Evolutionary conservation across 2,888 invertebrate genomes (phyloP).

Genomic region (Deladenus siricidicola): DNA sequence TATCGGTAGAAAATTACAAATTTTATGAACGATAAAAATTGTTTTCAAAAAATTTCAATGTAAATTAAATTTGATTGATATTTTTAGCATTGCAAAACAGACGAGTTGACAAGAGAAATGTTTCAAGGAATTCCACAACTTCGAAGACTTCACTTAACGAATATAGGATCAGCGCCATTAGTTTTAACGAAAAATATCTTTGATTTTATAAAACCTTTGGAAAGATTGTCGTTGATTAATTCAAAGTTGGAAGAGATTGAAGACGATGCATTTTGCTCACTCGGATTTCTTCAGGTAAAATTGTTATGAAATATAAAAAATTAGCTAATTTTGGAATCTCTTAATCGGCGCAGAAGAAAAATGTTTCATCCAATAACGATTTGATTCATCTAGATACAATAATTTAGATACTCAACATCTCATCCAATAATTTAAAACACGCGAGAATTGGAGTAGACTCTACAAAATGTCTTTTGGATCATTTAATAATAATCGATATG

Average conservation of each 20-base stretch:
- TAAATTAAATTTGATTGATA: not conserved
- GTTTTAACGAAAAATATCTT: slow-evolving; percentile 6
- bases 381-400: too few species aligned
- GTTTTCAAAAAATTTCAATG: not conserved
- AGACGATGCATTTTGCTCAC: slow-evolving; percentile 14
- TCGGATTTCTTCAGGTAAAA: slow-evolving; percentile 1
- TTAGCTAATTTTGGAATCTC: not conserved
- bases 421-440: slow-evolving; percentile 30
- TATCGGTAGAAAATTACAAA: slow-evolving; percentile 17
- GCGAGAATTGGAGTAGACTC: slow-evolving; percentile 19
- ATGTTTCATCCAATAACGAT: too few species aligned
- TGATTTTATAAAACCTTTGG: slow-evolving; percentile 22
- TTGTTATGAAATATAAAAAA: not conserved
- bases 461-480: slow-evolving; percentile 33
- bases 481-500: slow-evolving; percentile 46
- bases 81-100: slow-evolving; percentile 2
- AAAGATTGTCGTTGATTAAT: slow-evolving; percentile 28
- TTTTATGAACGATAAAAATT: not conserved
- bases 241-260: slow-evolving; percentile 16
- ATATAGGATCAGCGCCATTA: not conserved
- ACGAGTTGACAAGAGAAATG: slow-evolving; percentile 8
- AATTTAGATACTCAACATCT: slow-evolving; percentile 45
- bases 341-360: too few species aligned
- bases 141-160: slow-evolving; percentile 13
- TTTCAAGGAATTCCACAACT: slow-evolving; percentile 22